Base-by-base conservation (phyloP, 2,888 invertebrate species). In the Caenorhabditis sp. region DNA sequence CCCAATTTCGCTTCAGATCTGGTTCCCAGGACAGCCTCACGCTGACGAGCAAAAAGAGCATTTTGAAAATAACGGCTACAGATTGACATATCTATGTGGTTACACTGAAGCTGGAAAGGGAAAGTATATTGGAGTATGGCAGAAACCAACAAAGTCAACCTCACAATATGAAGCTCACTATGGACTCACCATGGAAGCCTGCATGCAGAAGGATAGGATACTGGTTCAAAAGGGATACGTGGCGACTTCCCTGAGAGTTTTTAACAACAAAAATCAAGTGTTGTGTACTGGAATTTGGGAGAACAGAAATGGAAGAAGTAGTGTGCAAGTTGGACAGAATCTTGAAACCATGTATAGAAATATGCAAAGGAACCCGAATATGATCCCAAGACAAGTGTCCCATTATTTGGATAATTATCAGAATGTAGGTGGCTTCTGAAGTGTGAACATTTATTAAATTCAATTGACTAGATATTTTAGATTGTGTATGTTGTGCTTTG, bases 271-370 rank as follows among this genome's bases (percentile, higher is more conserved):
- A 22, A 84, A 88, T 68, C 87, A 88, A 74, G 89, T 88, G 15
- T 53, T 91, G 8, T 91, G 91, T 55, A 88, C 90, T 22, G 91
- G 89, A 11, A 91, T 91, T 40, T 91, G 91, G 91, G 91, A 91
- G 58, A 84, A 88, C 32, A 67, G 85, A 26, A 88, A 89, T 20
- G 88, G 89, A 15, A 81, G 87, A 26, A 90, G 90, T 61, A 83
- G 64, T 56, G 84, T 91, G 5, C 87, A 87, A 71, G 85, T 89
- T 28, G 89, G 88, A 6, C 80, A 86, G 11, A 83, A 89, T 69
- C 67, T 90, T 0, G 83, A 82, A 37, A 71, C 77, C 6, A 89
- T 90, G 89, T 84, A 85, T 61, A 69, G 80, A 18, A 76, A 78
- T 22, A 82, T 85, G 74, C 72, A 72, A 58, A 50, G 68, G 28